Evolutionary conservation across 2,113 vertebrate species (phyloP), one percentile per base, ranked within the genome.

Genomic region (Dipodomys merriami): DNA sequence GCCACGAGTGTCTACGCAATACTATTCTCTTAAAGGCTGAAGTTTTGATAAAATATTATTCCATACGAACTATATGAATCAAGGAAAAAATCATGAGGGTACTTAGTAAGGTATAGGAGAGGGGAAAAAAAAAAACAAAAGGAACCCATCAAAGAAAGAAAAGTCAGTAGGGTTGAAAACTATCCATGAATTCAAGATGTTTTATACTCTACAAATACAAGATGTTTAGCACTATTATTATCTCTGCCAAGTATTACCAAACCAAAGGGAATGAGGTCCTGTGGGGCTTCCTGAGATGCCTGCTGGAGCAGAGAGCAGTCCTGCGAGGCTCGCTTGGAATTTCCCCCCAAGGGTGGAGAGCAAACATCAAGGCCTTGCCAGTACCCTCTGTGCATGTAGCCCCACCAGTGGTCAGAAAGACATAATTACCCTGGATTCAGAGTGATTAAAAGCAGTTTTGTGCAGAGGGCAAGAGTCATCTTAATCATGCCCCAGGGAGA

Each of bases 401-500:
- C 39, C 78, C 57, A 27, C 83, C 18, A 39, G 39, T 44, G 87
- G 95, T 91, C 94, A 94, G 88, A 79, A 65, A 83, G 88, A 95
- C 94, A 95, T 90, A 95, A 96, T 96, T 96, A 92, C 25, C 80
- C 20, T 27, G 73, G 92, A 95, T 95, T 96, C 91, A 93, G 92
- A 95, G 87, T 78, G 83, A 94, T 95, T 97, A 96, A 96, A 96
- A 95, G 71, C 85, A 88, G 93, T 91, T 92, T 78, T 88, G 65
- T 83, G 67, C 64, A 91, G 71, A 94, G 76, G 83, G 57, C 23
- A 87, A 91, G 87, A 95, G 85, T 92, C 91, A 46, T 49, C 74
- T n/a, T 96, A 95, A 97, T 96, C 93, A 82, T 93, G 88, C 95
- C 82, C 82, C 53, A 79, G 94, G 96, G 96, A 96, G 15, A 57